Evolutionary conservation across 1,140 invertebrate genomes (phyloP).

Genomic region (Atta colombica): DNA sequence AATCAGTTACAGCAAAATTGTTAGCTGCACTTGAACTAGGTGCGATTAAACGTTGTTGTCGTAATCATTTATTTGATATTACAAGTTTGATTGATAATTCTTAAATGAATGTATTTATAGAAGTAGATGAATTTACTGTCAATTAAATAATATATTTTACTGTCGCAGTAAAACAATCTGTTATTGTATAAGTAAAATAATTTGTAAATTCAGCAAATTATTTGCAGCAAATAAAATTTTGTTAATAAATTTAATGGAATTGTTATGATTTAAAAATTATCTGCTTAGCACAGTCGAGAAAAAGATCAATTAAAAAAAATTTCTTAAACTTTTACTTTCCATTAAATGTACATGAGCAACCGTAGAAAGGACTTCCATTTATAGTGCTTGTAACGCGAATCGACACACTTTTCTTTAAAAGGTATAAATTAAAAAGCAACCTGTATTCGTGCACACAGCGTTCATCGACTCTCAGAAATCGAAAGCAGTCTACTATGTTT

Average conservation of each 20-base stretch:
- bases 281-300: neutral
- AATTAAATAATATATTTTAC: neutral
- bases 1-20: neutral
- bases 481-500: slow-evolving; percentile 1
- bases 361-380: slow-evolving; percentile 64
- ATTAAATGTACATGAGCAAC: neutral
- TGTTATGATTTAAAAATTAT: no score
- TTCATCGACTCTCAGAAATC: slow-evolving; percentile 41
- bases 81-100: neutral
- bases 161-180: neutral
- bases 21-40: neutral
- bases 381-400: slow-evolving; percentile 30
- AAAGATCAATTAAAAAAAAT: slow-evolving; percentile 14
- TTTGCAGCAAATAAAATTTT: neutral
- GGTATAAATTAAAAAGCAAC: slow-evolving; percentile 60
- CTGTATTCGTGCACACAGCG: slow-evolving; percentile 20
- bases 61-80: neutral
- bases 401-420: slow-evolving; percentile 71
- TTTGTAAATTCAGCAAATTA: neutral
- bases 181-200: neutral
- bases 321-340: slow-evolving; percentile 57
- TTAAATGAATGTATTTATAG: neutral
- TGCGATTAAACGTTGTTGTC: neutral
- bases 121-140: neutral
- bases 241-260: neutral